Evolutionary conservation across 2,797 vertebrate species (phyloP), one percentile per base, ranked within the genome.

Genomic region (Notolabrus celidotus): DNA sequence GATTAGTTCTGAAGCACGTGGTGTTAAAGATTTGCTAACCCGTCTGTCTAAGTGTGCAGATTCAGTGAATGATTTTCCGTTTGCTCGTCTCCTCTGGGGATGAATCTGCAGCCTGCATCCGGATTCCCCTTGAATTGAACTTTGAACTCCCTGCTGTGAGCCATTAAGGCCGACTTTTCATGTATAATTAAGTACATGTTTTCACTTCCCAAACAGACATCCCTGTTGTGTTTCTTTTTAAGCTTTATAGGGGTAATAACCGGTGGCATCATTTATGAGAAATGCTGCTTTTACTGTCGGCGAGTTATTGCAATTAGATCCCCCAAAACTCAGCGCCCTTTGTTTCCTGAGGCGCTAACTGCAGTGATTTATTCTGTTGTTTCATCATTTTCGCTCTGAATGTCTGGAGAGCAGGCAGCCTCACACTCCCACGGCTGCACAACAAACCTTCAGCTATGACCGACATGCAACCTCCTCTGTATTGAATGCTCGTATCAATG

Each of bases 171-270:
- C 65, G 63, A 80, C 55, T 54, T 67, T 77, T 64, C 65, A 89
- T 92, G 74, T 79, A 80, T 88, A 88, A 90, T 89, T 90, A 64
- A 92, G 59, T 62, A 41, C 49, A 16, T 57, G 55, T 74, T 86
- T 89, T 78, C 33, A 60, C 66, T 74, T 73, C 76, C 82, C 53
- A 87, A 67, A 77, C 31, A 58, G 27, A 58, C 22, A 57, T 50
- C 71, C 67, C 53, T 41, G 23, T 50, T 29, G 77, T 77, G 29
- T 82, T 74, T 75, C 79, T 74, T 62, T 68, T 63, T 65, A 38
- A n/a, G 65, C 75, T 38, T 71, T 60, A 77, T 64, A 36, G 8
- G 50, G 52, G 53, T 63, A 69, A 74, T 79, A 83, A 79, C 42
- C 54, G 67, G 31, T 45, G 45, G 47, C 55, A 74, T 65, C 57